These are phyloP conservation scores for Tenthredo amoena DNA, from an alignment of 2,888 invertebrate genomes.

Conservation along the genomic window DNA sequence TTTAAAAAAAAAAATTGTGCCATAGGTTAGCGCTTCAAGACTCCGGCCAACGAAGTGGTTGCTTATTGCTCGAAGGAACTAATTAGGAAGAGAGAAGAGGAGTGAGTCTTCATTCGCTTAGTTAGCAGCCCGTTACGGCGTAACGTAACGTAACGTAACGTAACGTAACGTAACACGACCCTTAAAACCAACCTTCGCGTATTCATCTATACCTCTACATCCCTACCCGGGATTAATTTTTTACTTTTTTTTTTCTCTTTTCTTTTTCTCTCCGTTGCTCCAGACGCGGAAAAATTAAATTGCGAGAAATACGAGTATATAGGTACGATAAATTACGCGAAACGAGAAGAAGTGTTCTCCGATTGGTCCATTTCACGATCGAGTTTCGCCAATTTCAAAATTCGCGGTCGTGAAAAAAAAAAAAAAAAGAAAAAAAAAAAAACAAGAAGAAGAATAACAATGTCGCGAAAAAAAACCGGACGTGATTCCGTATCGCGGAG, in stretches of 20 bases:
- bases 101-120: constrained; percentile 32
- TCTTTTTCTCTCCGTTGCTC: not conserved
- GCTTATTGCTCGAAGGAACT: constrained; percentile 40
- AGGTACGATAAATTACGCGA: no score
- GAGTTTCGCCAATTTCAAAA: not conserved
- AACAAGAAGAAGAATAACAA: no score
- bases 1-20: not conserved
- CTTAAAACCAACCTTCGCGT: not conserved
- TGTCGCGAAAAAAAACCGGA: no score
- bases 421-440: no score
- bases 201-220: not conserved
- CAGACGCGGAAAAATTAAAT: not conserved
- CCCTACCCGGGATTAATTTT: not conserved
- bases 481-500: no score
- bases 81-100: constrained; percentile 34
- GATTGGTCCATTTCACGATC: not conserved
- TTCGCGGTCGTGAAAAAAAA: no score
- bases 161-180: not conserved
- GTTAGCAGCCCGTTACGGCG: constrained; percentile 27
- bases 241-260: no score
- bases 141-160: not conserved
- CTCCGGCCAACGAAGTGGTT: constrained; percentile 19
- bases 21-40: not conserved
- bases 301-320: no score
- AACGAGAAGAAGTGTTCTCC: not conserved